Base-by-base conservation (phyloP, 2,888 invertebrate species). In the Tetropium fuscum region DNA sequence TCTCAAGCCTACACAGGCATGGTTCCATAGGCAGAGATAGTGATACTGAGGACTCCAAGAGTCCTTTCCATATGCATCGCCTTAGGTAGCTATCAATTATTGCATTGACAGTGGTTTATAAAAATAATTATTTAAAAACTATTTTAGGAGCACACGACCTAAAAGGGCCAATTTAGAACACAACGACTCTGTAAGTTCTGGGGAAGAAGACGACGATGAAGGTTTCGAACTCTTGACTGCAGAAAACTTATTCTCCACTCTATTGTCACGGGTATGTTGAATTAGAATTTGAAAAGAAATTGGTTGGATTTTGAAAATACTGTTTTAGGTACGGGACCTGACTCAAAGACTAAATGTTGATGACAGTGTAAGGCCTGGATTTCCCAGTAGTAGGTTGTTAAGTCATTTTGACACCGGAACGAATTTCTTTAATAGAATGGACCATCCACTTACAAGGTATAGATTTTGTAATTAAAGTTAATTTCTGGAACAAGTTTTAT, bases 221-320 rank as follows among this genome's bases (percentile, higher is more conserved):
- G 94, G 93, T 69, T 95, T 95, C 84, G 95, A 95, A 79, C 88
- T 94, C 72, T 87, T 95, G 70, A 95, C 95, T 1, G 94, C 95
- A 0, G 95, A 95, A 83, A 94, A 94, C 80, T 85, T 95, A 49
- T 95, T 95, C 83, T 94, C 94, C 8, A 94, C 94, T 8, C 84
- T 95, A 48, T 81, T 95, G 66, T 92, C 94, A 70, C 85, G 94
- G 82, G 94, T 94, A 81, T 76, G 83, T 76, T 8, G 5, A n/a
- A 3, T 2, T 30, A 2, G 15, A n/a, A 18, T 2, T 15, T n/a
- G n/a, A n/a, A n/a, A n/a, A 15, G 11, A 18, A 44, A 2, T 8
- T 15, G 16, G 4, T 1, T 1, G 10, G 10, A 16, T 27, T 10
- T 51, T 1, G 20, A 25, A 3, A 13, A 10, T 7, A 19, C 47